These are phyloP conservation scores for Geotrupes spiniger DNA, from an alignment of 2,888 invertebrate species.

Conservation along the genomic window DNA sequence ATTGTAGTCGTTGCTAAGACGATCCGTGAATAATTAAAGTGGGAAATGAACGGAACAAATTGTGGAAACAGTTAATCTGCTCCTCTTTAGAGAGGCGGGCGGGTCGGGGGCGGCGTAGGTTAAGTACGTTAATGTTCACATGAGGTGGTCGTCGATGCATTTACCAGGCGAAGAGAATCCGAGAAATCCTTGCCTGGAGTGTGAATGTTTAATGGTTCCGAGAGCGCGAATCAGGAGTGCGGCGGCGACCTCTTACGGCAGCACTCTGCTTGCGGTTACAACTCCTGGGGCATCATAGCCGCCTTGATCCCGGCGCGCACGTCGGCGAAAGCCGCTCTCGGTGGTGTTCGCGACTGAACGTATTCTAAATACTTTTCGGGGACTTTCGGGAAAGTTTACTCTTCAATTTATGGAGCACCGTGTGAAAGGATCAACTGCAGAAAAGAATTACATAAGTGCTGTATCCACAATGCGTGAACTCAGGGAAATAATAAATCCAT, in stretches of 20 bases:
- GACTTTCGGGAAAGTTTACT: not conserved
- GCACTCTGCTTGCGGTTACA: conserved; percentile 46
- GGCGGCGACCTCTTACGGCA: conserved; percentile 41
- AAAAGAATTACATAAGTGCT: no score
- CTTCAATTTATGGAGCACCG: no score
- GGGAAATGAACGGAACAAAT: not conserved
- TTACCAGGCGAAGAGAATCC: conserved; percentile 28
- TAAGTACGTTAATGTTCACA: conserved; percentile 28
- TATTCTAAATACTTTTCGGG: conserved; percentile 3
- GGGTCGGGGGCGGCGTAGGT: no score
- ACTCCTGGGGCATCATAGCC: conserved; percentile 20
- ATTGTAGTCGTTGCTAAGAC: no score
- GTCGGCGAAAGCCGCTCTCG: not conserved
- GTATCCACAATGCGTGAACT: no score
- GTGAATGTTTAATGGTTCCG: conserved; percentile 50
- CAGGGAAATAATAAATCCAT: no score
- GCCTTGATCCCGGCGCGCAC: not conserved
- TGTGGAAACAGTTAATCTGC: conserved; percentile 1
- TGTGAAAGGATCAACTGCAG: no score
- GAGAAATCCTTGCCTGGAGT: conserved; percentile 47
- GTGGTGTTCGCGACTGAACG: not conserved
- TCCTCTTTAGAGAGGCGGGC: conserved; percentile 3
- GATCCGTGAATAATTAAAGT: no score
- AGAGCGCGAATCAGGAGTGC: conserved; percentile 46
- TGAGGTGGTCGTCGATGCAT: conserved; percentile 19